These are phyloP conservation scores for Cerastis leucographa DNA, from an alignment of 2,888 invertebrate genomes.

Conservation along the genomic window DNA sequence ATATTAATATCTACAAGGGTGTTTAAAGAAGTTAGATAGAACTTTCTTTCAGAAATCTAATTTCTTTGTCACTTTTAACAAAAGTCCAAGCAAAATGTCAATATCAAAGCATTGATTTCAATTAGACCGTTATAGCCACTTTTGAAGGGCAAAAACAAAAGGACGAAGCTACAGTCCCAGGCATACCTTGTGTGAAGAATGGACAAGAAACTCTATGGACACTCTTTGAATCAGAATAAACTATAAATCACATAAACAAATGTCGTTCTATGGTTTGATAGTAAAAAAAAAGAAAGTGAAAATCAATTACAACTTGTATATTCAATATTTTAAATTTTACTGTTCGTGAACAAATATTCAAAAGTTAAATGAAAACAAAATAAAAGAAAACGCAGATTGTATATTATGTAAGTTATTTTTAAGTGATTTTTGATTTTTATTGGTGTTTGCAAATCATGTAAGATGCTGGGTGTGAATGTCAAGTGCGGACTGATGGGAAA, in stretches of 20 bases:
- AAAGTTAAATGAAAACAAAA: slow-evolving; percentile 21
- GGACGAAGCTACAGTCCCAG: no score
- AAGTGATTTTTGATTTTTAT: slow-evolving; percentile 67
- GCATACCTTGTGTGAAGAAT: no score
- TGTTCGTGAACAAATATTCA: slow-evolving; percentile 45
- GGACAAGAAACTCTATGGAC: no score
- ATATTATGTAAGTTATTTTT: slow-evolving; percentile 55
- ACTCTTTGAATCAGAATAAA: no score
- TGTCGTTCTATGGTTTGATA: background rate
- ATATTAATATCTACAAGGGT: background rate
- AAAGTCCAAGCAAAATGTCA: no score
- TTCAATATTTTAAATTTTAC: background rate
- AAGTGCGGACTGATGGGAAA: slow-evolving; percentile 23
- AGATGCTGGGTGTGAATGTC: slow-evolving; percentile 58
- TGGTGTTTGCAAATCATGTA: slow-evolving; percentile 69
- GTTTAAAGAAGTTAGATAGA: background rate
- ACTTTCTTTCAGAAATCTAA: no score
- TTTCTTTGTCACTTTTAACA: no score
- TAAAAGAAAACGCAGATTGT: slow-evolving; percentile 38
- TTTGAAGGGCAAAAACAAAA: no score
- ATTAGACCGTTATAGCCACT: no score
- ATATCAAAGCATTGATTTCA: no score
- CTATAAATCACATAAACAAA: background rate
- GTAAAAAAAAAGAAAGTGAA: background rate
- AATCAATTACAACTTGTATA: background rate